phyloP scores from a whole-genome alignment of 2,888 invertebrate genomes.

The Imbricaverruca yamaguchii region DNA sequence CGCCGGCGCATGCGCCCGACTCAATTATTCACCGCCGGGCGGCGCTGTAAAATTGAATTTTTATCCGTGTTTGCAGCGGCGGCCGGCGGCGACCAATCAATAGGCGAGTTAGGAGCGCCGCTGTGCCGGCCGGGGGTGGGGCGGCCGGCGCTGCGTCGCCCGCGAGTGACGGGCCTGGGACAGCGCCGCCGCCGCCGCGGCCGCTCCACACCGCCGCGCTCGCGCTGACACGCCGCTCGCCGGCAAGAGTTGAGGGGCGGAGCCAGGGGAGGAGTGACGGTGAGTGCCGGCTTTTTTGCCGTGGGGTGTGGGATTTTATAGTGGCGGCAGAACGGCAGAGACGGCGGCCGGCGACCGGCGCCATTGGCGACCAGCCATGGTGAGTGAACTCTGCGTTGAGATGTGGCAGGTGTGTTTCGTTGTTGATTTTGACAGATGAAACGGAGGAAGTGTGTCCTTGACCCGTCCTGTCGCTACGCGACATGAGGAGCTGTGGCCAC shows the following conservation, averaged over 20 bases:
- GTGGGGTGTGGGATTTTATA: not conserved
- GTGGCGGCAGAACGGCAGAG: not conserved
- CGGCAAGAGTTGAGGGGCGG: no score
- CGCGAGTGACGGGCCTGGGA: not conserved
- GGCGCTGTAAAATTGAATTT: constrained; percentile 21
- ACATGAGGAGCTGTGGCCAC: no score
- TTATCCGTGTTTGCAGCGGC: constrained; percentile 15
- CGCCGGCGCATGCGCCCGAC: not conserved
- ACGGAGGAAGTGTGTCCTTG: no score
- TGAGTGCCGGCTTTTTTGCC: not conserved
- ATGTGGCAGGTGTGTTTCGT: not conserved
- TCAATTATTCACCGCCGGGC: constrained; percentile 4
- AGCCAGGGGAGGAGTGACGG: no score
- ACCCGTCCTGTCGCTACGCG: no score
- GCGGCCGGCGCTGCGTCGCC: not conserved
- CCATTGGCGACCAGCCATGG: not conserved
- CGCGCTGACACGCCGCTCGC: no score
- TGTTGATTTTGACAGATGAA: no score
- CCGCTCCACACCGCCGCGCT: not conserved
- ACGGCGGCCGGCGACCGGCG: not conserved
- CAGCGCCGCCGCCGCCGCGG: not conserved
- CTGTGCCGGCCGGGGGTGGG: not conserved
- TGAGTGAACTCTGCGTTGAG: not conserved
- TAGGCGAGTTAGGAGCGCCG: not conserved
- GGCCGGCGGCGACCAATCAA: constrained; percentile 5